Evolutionary conservation across 2,888 invertebrate species (phyloP).

Genomic region (Mythimna impura): DNA sequence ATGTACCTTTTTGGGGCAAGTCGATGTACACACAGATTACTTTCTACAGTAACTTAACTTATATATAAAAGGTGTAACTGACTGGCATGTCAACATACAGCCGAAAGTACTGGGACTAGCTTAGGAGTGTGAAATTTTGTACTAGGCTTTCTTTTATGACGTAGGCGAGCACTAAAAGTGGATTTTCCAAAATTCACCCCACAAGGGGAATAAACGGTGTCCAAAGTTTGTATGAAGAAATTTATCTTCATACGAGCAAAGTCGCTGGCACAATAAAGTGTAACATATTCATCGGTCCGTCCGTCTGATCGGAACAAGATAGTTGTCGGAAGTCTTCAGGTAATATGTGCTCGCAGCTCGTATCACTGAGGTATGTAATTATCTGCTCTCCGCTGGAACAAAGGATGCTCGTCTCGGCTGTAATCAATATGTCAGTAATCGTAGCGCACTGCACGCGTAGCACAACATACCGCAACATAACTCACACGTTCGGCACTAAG

Average conservation of each 20-base stretch:
- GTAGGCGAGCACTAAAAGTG: too few species aligned
- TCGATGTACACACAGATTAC: neutral
- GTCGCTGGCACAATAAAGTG: neutral
- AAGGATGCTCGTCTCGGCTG: neutral
- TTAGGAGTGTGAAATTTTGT: too few species aligned
- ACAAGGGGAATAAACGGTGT: too few species aligned
- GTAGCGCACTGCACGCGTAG: neutral
- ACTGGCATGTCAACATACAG: too few species aligned
- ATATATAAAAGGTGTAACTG: too few species aligned
- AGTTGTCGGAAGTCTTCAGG: neutral
- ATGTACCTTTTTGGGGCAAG: neutral
- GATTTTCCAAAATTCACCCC: too few species aligned
- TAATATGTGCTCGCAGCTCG: slow-evolving; percentile 1
- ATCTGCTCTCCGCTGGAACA: neutral
- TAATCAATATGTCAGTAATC: slow-evolving; percentile 26
- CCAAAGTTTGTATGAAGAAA: too few species aligned
- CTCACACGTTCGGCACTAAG: neutral
- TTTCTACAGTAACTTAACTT: too few species aligned
- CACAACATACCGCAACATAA: neutral
- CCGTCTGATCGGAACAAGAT: neutral
- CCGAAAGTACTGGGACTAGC: too few species aligned
- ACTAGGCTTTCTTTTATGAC: too few species aligned
- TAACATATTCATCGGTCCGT: neutral
- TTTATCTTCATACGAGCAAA: too few species aligned
- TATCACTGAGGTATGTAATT: slow-evolving; percentile 25